phyloP scores from a whole-genome alignment of 2,113 vertebrate species.

The Entomyzon cyanotis region DNA sequence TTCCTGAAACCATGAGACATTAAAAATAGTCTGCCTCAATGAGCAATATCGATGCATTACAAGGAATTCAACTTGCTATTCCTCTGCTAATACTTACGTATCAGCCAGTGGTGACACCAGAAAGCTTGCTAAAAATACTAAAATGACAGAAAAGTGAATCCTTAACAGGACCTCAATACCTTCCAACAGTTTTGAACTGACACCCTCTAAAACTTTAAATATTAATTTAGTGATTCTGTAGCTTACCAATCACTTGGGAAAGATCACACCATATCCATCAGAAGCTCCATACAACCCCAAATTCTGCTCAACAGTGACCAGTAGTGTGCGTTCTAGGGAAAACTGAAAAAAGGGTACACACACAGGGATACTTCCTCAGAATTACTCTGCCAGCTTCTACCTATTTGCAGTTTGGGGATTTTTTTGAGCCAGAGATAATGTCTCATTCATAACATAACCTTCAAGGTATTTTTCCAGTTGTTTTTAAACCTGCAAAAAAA shows the following conservation, averaged over 20 bases:
- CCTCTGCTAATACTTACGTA: neutral
- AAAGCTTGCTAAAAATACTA: neutral
- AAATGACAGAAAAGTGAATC: neutral
- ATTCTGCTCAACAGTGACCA: neutral
- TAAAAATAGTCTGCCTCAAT: neutral
- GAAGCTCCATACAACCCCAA: neutral
- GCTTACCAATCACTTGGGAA: neutral
- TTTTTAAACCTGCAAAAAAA: neutral
- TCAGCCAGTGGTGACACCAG: neutral
- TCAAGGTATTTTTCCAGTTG: neutral
- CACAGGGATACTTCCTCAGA: neutral
- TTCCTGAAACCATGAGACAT: neutral
- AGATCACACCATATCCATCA: neutral
- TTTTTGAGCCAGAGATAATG: neutral
- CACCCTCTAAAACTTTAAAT: neutral
- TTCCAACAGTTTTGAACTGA: neutral
- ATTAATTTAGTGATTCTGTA: neutral
- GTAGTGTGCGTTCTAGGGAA: rapidly evolving
- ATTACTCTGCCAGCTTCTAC: neutral
- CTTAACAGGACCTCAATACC: neutral
- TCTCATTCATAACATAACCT: neutral
- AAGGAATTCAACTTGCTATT: neutral
- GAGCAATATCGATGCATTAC: neutral
- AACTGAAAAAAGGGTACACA: neutral
- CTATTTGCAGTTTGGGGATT: neutral